These are phyloP conservation scores for Ypsolopha sequella DNA, from an alignment of 2,888 invertebrate genomes.

Conservation along the genomic window DNA sequence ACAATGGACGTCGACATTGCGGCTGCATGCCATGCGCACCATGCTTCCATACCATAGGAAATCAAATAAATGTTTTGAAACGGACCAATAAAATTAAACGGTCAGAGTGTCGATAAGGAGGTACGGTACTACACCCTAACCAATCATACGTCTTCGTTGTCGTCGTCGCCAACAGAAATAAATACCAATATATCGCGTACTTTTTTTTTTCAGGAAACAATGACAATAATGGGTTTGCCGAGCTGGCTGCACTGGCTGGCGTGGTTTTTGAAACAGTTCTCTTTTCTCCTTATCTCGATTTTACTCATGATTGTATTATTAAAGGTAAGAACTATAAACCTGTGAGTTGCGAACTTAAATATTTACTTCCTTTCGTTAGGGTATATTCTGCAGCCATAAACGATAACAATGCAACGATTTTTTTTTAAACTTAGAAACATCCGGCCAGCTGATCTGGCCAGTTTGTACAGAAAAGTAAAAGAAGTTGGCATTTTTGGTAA, in stretches of 20 bases:
- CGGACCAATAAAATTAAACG: no score
- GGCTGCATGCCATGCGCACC: no score
- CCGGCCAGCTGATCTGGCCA: neutral
- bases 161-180: no score
- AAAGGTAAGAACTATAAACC: slow-evolving; percentile 56
- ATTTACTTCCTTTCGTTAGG: neutral
- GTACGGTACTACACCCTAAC: no score
- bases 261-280: slow-evolving; percentile 86
- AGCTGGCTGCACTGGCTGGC: slow-evolving; percentile 89
- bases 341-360: neutral
- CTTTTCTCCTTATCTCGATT: slow-evolving; percentile 76
- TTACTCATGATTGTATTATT: slow-evolving; percentile 72
- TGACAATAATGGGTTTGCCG: slow-evolving; percentile 92
- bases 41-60: no score
- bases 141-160: no score
- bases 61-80: no score
- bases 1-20: no score
- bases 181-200: neutral
- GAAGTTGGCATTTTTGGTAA: no score
- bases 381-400: no score
- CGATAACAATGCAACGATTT: no score
- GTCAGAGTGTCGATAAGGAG: no score
- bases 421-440: neutral
- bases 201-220: slow-evolving; percentile 77
- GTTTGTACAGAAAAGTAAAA: neutral